Evolutionary conservation across 1,140 invertebrate genomes (phyloP), one percentile per base, ranked within the genome.

Genomic region (Acromyrmex echinatior): DNA sequence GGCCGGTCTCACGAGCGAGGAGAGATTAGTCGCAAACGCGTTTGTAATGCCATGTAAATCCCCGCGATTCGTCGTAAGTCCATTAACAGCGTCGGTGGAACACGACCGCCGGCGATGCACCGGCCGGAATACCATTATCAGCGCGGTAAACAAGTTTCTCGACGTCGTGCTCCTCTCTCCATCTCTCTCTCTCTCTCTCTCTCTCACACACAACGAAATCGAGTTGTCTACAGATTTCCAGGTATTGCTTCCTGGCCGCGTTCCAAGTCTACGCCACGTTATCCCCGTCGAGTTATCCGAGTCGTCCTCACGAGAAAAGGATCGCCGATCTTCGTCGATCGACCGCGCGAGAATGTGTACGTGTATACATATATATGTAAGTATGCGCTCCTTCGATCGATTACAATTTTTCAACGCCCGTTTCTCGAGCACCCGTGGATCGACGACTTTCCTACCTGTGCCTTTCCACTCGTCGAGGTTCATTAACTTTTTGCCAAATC

Each of bases 31-130:
- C 87, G 90, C 88, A 91, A 91, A 91, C 87, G 88, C 90, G 90
- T 87, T 91, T 91, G 90, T 91, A 91, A 91, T 91, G 90, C 87
- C 87, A 63, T 91, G 90, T 91, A 91, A 91, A 91, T 91, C 90
- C 90, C 65, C 70, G 74, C 89, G 90, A 91, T 91, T 91, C 90
- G 90, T 91, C 90, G 90, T 91, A 91, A 91, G 90, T 90, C 90
- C 89, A 91, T 91, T 91, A 91, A 91, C 90, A 88, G 89, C 25
- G 89, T 60, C 90, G 87, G 76, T 87, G 90, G 79, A 91, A 91
- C 89, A 91, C 90, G 89, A 88, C 82, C 80, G 63, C 84, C 65
- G 87, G 74, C 89, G 87, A 78, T 88, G 89, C 73, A 86, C n/a
- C 76, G 77, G 89, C 71, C 87, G 78, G 84, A 91, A 91, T 91